Percentiles rank a stretch among this genome's conserved stretches.
Evolutionary conservation across 2,113 vertebrate genomes (phyloP).

Genomic region (Crotalus tigris): DNA sequence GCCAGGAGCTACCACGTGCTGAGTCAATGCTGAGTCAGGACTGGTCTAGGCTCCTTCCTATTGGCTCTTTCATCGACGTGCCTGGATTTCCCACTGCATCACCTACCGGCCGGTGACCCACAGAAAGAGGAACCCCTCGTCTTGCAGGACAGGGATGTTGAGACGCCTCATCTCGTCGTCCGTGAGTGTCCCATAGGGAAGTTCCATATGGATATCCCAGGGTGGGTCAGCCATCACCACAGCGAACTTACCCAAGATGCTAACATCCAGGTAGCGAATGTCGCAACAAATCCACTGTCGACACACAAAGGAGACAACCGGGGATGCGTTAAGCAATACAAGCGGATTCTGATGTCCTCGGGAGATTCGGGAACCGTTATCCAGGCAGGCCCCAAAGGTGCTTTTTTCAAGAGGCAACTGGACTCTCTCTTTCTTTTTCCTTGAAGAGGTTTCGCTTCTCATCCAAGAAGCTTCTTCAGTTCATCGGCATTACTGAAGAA

Average conservation of each 20-base stretch:
- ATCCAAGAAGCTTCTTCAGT: too few species aligned
- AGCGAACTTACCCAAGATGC: slow-evolving; percentile 91
- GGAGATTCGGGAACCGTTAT: not conserved
- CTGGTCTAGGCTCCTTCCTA: not conserved
- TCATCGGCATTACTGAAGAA: too few species aligned
- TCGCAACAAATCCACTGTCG: slow-evolving; percentile 91
- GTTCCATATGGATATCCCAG: slow-evolving; percentile 97
- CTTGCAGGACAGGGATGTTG: slow-evolving; percentile 89
- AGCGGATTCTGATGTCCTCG: not conserved
- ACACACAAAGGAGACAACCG: not conserved
- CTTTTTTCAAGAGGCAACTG: too few species aligned
- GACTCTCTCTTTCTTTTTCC: too few species aligned
- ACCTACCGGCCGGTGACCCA: slow-evolving; percentile 83
- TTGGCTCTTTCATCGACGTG: too few species aligned
- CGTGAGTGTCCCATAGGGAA: slow-evolving; percentile 89
- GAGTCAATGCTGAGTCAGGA: not conserved
- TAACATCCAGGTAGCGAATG: slow-evolving; percentile 89
- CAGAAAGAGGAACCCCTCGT: slow-evolving; percentile 93
- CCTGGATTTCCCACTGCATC: too few species aligned
- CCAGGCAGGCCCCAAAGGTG: too few species aligned
- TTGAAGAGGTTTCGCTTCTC: too few species aligned
- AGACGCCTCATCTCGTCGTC: slow-evolving; percentile 95
- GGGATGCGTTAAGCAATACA: not conserved
- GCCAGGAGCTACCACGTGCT: not conserved
- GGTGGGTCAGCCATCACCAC: slow-evolving; percentile 97